Conservation (phyloP, 2,797 vertebrate genomes). For the Amblyraja radiata region DNA sequence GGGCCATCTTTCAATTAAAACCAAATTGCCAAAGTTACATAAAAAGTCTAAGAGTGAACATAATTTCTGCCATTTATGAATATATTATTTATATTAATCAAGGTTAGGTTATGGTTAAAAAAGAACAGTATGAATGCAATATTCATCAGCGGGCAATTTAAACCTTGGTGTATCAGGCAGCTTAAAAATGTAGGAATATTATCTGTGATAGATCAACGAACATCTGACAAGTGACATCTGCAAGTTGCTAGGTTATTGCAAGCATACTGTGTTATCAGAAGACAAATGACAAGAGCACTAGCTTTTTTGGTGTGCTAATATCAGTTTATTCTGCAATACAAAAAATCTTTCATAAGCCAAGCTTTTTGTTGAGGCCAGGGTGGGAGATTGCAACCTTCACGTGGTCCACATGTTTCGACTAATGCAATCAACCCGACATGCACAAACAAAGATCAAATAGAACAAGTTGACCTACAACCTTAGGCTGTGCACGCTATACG, state of each 20-base stretch:
- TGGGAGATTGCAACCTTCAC: too few relatives aligned
- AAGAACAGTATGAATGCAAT: not conserved
- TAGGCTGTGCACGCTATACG: too few relatives aligned
- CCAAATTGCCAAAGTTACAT: not conserved
- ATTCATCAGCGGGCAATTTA: not conserved
- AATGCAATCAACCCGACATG: too few relatives aligned
- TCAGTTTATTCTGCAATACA: not conserved
- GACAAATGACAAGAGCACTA: not conserved
- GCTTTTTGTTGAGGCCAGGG: not conserved
- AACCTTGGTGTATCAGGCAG: not conserved
- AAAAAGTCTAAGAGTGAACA: not conserved
- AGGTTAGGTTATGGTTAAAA: not conserved
- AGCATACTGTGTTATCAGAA: not conserved
- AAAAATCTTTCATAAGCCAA: too few relatives aligned
- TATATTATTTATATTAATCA: not conserved
- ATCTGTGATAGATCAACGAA: not conserved
- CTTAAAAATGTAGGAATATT: not conserved
- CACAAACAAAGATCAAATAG: too few relatives aligned
- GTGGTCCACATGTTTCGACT: too few relatives aligned
- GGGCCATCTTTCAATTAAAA: not conserved
- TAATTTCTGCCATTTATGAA: not conserved
- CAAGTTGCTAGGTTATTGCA: not conserved
- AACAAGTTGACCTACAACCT: too few relatives aligned
- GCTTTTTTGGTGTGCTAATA: not conserved
- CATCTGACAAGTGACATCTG: not conserved